Evolutionary conservation across 2,888 invertebrate genomes (phyloP), one percentile per base, ranked within the genome.

Genomic region (Latrodectus hesperus): DNA sequence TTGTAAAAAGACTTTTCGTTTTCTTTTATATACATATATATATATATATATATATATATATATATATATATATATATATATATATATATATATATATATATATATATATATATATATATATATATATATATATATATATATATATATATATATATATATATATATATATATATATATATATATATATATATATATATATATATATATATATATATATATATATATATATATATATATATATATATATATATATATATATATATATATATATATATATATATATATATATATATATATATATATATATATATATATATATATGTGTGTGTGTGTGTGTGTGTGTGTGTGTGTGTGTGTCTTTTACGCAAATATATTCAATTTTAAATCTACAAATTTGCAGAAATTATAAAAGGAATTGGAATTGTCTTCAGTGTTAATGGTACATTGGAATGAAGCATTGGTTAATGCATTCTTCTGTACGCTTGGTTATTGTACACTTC

Each of bases 121-220:
- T 53, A 53, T 14, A 55, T 55, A 55, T 55, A 55, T 55, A 55
- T 55, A 55, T 55, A 55, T 55, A 55, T 55, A 55, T 55, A 55
- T 55, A 55, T 55, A 55, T 55, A 55, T 55, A 55, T 55, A 55
- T 55, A 55, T 55, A 10, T 10, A 55, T 55, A 55, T 55, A 55
- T 55, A 10, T 10, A 55, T 55, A 10, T 55, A 10, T 55, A 53
- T 14, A 55, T 55, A 55, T 55, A 55, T 55, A 55, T 55, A 55
- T 55, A 55, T 55, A 55, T 55, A 55, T 55, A 55, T 55, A 55
- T 55, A 55, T 55, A 55, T 55, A 55, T 55, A 55, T 55, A 55
- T 55, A 10, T 10, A 55, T 55, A 55, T 55, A 55, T 55, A 10
- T 10, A 55, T 55, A 10, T 55, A 10, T 55, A 53, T 14, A 55